phyloP scores from a whole-genome alignment of 2,113 vertebrate genomes.

The Laterallus jamaicensis region DNA sequence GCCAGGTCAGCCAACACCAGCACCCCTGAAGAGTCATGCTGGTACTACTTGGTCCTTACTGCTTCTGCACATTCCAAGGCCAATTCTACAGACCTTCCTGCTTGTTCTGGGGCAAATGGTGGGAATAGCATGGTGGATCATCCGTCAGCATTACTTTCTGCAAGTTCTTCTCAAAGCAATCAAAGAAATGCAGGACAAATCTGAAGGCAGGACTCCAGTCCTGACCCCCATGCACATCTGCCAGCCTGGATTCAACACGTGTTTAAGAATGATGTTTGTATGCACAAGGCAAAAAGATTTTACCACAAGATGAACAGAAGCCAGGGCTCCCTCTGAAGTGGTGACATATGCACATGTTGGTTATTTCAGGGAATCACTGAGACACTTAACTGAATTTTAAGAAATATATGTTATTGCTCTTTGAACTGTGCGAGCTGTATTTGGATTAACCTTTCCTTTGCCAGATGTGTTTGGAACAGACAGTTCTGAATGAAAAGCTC shows the following conservation, averaged over 20 bases:
- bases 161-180: not conserved
- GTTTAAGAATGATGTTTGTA: not conserved
- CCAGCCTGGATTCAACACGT: not conserved
- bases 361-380: not conserved
- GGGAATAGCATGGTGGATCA: not conserved
- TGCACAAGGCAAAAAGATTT: not conserved
- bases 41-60: not conserved
- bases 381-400: not conserved
- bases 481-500: not conserved
- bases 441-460: not conserved
- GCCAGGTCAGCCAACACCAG: not conserved
- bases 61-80: not conserved
- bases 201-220: not conserved
- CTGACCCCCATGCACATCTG: not conserved
- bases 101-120: not conserved
- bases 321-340: not conserved
- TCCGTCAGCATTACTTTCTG: not conserved
- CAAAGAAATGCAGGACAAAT: not conserved
- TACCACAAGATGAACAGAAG: not conserved
- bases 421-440: not conserved
- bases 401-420: not conserved
- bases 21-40: not conserved
- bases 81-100: not conserved
- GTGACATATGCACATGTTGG: not conserved
- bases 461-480: not conserved